Conservation (phyloP, 2,797 vertebrate genomes). For the Enteromius trimaculatus region DNA sequence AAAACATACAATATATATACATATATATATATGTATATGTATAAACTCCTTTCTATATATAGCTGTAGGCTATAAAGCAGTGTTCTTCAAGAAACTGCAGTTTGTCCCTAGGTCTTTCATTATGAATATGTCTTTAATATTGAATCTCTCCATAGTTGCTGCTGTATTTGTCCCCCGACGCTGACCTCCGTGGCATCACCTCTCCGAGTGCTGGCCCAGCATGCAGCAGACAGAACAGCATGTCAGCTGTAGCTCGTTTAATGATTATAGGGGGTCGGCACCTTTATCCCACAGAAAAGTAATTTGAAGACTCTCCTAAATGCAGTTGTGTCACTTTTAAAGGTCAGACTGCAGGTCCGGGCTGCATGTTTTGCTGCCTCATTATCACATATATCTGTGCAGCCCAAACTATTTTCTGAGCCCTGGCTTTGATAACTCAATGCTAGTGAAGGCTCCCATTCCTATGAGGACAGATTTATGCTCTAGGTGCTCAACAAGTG, state of each 20-base stretch:
- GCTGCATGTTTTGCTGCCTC: constrained; percentile 55
- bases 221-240: constrained; percentile 56
- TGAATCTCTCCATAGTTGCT: constrained; percentile 49
- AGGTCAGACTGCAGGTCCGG: constrained; percentile 59
- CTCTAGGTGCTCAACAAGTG: constrained; percentile 57
- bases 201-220: constrained; percentile 60
- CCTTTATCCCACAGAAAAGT: constrained; percentile 61
- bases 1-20: background rate
- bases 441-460: constrained; percentile 43
- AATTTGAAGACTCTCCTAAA: constrained; percentile 67
- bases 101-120: constrained; percentile 55
- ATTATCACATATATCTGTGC: constrained; percentile 46
- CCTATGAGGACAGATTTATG: constrained; percentile 52
- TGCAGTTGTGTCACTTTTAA: constrained; percentile 45
- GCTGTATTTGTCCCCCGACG: background rate
- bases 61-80: background rate
- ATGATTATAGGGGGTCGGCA: constrained; percentile 68
- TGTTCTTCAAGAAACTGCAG: constrained; percentile 33
- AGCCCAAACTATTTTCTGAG: constrained; percentile 37
- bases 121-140: constrained; percentile 61
- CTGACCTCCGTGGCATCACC: constrained; percentile 70
- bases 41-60: background rate
- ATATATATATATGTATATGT: no score
- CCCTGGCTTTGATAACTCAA: constrained; percentile 50
- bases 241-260: constrained; percentile 64